A percentile compares a stretch with the other conserved stretches of the same genome.
phyloP scores from a whole-genome alignment of 2,113 vertebrate genomes.

The Ailurus styani region DNA sequence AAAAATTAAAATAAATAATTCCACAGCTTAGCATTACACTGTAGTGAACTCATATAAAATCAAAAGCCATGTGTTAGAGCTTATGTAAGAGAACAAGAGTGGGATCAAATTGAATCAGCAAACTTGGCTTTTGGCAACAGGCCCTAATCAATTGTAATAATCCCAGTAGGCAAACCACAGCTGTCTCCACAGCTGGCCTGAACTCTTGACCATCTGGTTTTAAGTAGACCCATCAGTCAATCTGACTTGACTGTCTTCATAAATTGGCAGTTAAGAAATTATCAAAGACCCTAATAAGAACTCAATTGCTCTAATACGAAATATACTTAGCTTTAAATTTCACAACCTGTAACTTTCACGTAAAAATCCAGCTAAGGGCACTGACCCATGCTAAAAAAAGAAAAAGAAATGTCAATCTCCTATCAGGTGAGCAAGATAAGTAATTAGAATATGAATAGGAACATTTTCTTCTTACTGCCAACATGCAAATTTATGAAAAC shows the following conservation, averaged over 20 bases:
- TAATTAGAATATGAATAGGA: not conserved
- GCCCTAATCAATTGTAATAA: not conserved
- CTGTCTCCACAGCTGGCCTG: not conserved
- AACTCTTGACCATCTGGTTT: not conserved
- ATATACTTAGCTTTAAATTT: slow-evolving; percentile 6
- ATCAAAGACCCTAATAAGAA: slow-evolving; percentile 26
- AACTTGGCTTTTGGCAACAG: not conserved
- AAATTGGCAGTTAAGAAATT: slow-evolving; percentile 8
- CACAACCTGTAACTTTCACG: not conserved
- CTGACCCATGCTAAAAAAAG: not conserved
- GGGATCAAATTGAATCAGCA: not conserved
- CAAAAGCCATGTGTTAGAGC: not conserved
- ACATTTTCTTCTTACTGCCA: not conserved
- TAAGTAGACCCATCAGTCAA: not conserved
- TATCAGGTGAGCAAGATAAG: not conserved
- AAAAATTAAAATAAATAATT: not conserved
- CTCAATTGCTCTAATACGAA: slow-evolving; percentile 23
- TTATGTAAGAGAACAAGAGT: slow-evolving; percentile 44
- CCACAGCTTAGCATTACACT: not conserved
- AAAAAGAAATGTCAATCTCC: not conserved
- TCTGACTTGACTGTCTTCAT: not conserved
- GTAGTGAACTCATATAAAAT: slow-evolving; percentile 6
- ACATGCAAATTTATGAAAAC: slow-evolving; percentile 25
- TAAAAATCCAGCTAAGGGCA: slow-evolving; percentile 30
- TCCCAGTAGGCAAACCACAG: not conserved